These are phyloP conservation scores for Dryobotodes eremita DNA, from an alignment of 2,888 invertebrate species.

Conservation along the genomic window DNA sequence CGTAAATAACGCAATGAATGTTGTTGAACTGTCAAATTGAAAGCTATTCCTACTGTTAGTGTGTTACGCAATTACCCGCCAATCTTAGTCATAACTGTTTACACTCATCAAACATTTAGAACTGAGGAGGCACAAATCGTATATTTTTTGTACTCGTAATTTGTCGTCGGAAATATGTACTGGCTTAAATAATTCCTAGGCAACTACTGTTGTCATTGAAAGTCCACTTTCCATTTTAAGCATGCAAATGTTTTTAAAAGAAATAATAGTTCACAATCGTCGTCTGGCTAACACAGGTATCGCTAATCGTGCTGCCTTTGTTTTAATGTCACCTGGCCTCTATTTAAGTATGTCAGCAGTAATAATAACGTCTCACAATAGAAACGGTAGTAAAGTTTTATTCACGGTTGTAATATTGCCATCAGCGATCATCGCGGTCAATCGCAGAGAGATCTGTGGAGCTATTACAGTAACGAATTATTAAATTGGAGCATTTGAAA, in stretches of 20 bases:
- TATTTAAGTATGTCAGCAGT: constrained; percentile 43
- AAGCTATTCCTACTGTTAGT: too few relatives aligned
- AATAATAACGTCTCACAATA: constrained; percentile 40
- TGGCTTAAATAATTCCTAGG: neutral
- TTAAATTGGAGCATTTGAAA: neutral
- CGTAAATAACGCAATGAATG: too few relatives aligned
- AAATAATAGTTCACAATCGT: neutral
- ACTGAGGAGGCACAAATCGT: neutral
- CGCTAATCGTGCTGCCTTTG: constrained; percentile 11
- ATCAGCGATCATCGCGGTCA: constrained; percentile 19
- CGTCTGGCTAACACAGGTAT: neutral
- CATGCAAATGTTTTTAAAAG: constrained; percentile 2
- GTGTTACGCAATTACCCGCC: too few relatives aligned
- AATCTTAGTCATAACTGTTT: neutral
- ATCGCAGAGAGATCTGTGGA: constrained; percentile 38
- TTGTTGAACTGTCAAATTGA: too few relatives aligned
- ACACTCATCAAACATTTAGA: neutral
- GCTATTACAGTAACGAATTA: constrained; percentile 4
- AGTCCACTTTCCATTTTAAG: constrained; percentile 17
- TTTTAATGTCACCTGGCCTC: constrained; percentile 28
- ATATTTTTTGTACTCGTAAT: neutral
- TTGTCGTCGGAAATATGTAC: neutral
- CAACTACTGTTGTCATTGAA: neutral
- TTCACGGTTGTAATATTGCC: constrained; percentile 37
- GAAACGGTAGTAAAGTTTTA: constrained; percentile 36